Evolutionary conservation across 2,888 invertebrate species (phyloP), one percentile per base, ranked within the genome.

Genomic region (Yponomeuta sedellus): DNA sequence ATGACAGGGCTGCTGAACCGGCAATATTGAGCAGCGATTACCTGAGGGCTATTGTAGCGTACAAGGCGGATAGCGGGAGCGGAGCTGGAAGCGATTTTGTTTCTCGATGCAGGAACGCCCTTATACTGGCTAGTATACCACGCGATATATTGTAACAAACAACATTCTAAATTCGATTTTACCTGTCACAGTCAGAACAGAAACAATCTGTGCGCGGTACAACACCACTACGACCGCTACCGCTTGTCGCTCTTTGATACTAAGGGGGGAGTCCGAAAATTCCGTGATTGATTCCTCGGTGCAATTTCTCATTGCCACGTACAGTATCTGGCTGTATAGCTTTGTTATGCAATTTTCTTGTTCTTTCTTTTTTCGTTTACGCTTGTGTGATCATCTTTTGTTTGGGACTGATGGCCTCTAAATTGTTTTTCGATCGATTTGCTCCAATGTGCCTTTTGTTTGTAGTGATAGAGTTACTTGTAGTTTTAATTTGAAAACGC

Each of bases 1-100:
- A 89, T 88, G 79, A 88, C 81, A 87, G 84, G 79, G 79, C 77
- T 74, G 56, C n/a, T 52, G 75, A 76, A 82, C 77, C 76, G 78
- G 28, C 85, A 79, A 85, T 79, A 74, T 71, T 69, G 64, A 39
- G 25, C 11, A 12, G 25, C 61, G 20, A 19, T 64, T 10, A 6
- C 58, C 20, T 4, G 4, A 22, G 8, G 10, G 34, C 34, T 34
- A 34, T 34, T 5, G 34, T 34, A 20, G 20, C 19, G 16, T 5
- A 34, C 34, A 34, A 34, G 10, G 58, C 58, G n/a, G 58, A 52
- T 0, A 58, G 58, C 58, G 58, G 10, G 10, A 58, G 20, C 19
- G 16, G 12, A 52, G 16, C 44, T 52, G 44, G 16, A 34, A 34
- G 34, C 34, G 34, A 34, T 8, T 34, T 5, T 34, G 34, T 34